These are phyloP conservation scores for Charaxes varanes DNA, from an alignment of 1,140 invertebrate species.

Conservation along the genomic window DNA sequence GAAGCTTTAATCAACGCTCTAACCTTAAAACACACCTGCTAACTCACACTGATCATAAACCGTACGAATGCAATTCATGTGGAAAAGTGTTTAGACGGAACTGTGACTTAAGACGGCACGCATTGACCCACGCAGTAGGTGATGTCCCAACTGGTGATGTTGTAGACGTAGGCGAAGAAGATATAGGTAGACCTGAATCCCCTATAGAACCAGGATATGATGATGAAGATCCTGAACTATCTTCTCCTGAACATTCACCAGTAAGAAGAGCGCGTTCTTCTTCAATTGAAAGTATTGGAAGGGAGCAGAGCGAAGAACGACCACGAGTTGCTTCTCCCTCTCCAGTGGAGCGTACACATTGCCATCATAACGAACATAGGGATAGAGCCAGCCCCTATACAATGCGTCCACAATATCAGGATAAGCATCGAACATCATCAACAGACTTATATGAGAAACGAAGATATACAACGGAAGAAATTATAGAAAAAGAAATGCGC, in stretches of 20 bases:
- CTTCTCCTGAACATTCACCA: slow-evolving; percentile 75
- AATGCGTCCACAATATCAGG: slow-evolving; percentile 76
- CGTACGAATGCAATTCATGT: slow-evolving; percentile 93
- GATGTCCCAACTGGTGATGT: slow-evolving; percentile 85
- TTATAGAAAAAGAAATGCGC: slow-evolving; percentile 70
- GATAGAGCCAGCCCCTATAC: slow-evolving; percentile 78
- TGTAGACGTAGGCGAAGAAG: slow-evolving; percentile 78
- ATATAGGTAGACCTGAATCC: slow-evolving; percentile 67
- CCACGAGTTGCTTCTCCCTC: slow-evolving; percentile 52
- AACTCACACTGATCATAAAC: slow-evolving; percentile 96
- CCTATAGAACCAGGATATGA: slow-evolving; percentile 73
- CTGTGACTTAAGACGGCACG: slow-evolving; percentile 89
- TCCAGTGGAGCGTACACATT: slow-evolving; percentile 76
- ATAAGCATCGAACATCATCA: slow-evolving; percentile 49
- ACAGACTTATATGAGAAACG: slow-evolving; percentile 70
- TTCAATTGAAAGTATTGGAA: slow-evolving; percentile 63
- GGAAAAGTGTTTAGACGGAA: slow-evolving; percentile 91
- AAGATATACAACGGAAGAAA: slow-evolving; percentile 73
- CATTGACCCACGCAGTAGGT: slow-evolving; percentile 88
- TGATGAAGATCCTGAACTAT: slow-evolving; percentile 75
- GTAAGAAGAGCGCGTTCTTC: slow-evolving; percentile 70
- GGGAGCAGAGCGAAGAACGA: slow-evolving; percentile 59
- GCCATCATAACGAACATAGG: slow-evolving; percentile 77
- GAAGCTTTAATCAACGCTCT: slow-evolving; percentile 92
- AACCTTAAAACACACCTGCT: slow-evolving; percentile 95